Percentiles rank a stretch among this genome's conserved stretches.
Conservation (phyloP, 2,113 vertebrate species). For the Lampris incognitus region DNA sequence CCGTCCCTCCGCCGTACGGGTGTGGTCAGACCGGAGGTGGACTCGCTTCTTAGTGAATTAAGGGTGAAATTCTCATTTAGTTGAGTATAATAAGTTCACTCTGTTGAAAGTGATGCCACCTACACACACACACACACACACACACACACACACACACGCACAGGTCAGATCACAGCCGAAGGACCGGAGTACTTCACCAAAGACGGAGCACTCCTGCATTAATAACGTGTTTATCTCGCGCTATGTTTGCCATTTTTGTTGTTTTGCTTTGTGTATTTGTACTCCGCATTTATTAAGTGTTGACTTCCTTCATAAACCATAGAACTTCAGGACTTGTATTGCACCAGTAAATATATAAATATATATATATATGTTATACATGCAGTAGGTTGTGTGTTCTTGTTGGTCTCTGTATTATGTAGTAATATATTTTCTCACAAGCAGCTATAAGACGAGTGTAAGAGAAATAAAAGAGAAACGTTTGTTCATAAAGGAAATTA, state of each 20-base stretch:
- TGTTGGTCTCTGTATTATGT: conserved; percentile 79
- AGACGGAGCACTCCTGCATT: conserved; percentile 78
- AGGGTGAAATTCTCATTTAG: neutral
- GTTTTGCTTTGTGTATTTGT: conserved; percentile 70
- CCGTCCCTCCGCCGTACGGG: no score
- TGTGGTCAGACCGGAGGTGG: no score
- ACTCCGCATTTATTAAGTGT: conserved; percentile 65
- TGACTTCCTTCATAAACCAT: conserved; percentile 52
- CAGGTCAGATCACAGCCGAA: conserved; percentile 9
- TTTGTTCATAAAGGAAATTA: conserved; percentile 69
- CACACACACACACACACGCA: conserved; percentile 15
- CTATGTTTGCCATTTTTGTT: conserved; percentile 74
- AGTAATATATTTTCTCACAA: conserved; percentile 87
- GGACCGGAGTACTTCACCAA: conserved; percentile 75
- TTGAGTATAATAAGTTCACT: neutral
- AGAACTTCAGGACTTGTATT: conserved; percentile 69
- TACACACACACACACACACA: conserved; percentile 12
- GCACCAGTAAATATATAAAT: conserved; percentile 82
- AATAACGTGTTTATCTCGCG: conserved; percentile 76
- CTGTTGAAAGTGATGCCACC: neutral
- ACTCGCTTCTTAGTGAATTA: no score
- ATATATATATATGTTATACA: no score
- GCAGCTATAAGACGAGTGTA: conserved; percentile 77
- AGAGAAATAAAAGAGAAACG: conserved; percentile 71
- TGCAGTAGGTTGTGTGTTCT: conserved; percentile 65